phyloP scores from a whole-genome alignment of 1,140 invertebrate species.

The Drosophila bocki region DNA sequence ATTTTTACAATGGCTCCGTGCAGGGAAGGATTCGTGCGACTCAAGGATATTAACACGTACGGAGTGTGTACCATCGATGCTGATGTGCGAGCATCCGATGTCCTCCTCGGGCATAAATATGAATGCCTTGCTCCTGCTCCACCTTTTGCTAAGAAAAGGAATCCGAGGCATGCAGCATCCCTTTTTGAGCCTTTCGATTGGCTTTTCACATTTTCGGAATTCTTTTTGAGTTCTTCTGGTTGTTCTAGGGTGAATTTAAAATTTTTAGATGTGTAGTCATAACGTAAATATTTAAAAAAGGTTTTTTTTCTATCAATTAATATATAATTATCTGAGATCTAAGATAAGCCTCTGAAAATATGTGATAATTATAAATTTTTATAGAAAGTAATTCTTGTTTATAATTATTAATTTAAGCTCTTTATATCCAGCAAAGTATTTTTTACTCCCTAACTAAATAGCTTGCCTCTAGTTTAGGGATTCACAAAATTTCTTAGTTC shows the following conservation, averaged over 20 bases:
- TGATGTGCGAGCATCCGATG: constrained; percentile 58
- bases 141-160: constrained; percentile 20
- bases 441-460: neutral
- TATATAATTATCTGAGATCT: too few species aligned
- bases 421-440: too few species aligned
- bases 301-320: too few species aligned
- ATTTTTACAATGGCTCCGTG: constrained; percentile 67
- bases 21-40: constrained; percentile 34
- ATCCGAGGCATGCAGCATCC: constrained; percentile 9
- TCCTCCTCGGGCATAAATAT: constrained; percentile 67
- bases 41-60: constrained; percentile 79
- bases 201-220: constrained; percentile 25
- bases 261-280: too few species aligned
- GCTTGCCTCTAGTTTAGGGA: neutral
- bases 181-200: constrained; percentile 42
- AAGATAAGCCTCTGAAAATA: too few species aligned
- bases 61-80: constrained; percentile 52
- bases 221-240: constrained; percentile 27
- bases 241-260: constrained; percentile 10
- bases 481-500: neutral
- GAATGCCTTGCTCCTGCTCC: constrained; percentile 46
- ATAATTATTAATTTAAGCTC: too few species aligned
- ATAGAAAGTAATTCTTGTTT: too few species aligned
- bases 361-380: too few species aligned
- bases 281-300: too few species aligned